phyloP scores from a whole-genome alignment of 2,797 vertebrate species.

The Okamejei kenojei region DNA sequence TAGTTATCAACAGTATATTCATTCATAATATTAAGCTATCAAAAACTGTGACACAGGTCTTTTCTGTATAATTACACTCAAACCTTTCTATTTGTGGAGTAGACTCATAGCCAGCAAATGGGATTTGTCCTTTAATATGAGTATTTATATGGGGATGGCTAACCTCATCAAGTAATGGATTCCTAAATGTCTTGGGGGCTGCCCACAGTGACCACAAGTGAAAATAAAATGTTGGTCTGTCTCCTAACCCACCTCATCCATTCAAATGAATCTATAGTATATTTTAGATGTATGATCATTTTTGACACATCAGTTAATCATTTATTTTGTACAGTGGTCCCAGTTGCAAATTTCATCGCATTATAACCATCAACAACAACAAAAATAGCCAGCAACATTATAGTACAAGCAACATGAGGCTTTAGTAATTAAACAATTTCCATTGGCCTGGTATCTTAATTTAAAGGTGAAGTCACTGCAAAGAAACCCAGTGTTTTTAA shows the following conservation, averaged over 20 bases:
- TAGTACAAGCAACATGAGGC: not conserved
- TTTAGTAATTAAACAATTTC: not conserved
- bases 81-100: slow-evolving; percentile 1
- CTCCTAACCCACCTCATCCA: not conserved
- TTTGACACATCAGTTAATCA: not conserved
- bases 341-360: not conserved
- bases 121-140: not conserved
- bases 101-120: not conserved
- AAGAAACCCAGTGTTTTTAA: not conserved
- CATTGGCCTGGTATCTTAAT: not conserved
- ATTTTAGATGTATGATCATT: not conserved
- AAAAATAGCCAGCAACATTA: not conserved
- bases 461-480: not conserved
- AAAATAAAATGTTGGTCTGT: not conserved
- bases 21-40: not conserved
- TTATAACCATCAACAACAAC: not conserved
- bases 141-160: not conserved
- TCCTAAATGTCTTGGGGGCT: not conserved
- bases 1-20: not conserved
- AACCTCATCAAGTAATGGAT: not conserved
- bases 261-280: not conserved
- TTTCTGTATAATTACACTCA: not conserved
- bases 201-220: not conserved
- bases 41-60: not conserved
- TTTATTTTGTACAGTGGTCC: not conserved